Base-by-base conservation (phyloP, 1,140 invertebrate genomes). In the Acromyrmex heyeri region DNA sequence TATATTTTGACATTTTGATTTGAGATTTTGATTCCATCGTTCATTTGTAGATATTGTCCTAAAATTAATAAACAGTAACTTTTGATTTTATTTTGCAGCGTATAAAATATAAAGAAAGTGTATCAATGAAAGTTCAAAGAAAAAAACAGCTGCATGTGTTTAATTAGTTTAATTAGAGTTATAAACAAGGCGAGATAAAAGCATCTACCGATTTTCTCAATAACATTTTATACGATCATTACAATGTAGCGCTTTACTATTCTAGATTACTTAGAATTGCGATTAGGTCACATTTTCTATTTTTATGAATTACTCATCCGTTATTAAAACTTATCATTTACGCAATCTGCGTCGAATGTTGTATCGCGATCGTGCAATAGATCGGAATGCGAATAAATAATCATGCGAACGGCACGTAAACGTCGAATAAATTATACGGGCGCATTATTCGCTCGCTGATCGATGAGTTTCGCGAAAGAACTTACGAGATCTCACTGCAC, bases 351-450 rank as follows among this genome's bases (percentile, higher is more conserved):
- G 12, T 85, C 21, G 14, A 85, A 34, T 18, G 8, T 8, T 44
- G 21, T n/a, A n/a, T 8, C 27, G 62, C 30, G 27, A 65, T 14
- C n/a, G 30, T 77, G 82, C 65, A 77, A 65, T 70, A 81, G 70
- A 12, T 82, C 24, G 87, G 88, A 90, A 90, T 90, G 88, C 72
- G 85, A 89, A 86, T 90, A 90, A 88, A 86, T 90, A 90, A 88
- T 90, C 55, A 38, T 82, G 73, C 72, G 69, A 89, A 67, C 50
- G 67, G 77, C 21, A 57, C 24, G 69, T 44, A 85, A 67, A 69
- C 79, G 64, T 59, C 70, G 67, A 57, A 82, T 82, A 82, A 88
- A 88, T 89, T 88, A 57, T 73, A 61, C 30, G 21, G 34, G 65
- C 24, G 44, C 44, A 65, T 88, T 89, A 86, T 86, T 55, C 83